phyloP scores from a whole-genome alignment of 2,797 vertebrate species.

The Notolabrus celidotus region DNA sequence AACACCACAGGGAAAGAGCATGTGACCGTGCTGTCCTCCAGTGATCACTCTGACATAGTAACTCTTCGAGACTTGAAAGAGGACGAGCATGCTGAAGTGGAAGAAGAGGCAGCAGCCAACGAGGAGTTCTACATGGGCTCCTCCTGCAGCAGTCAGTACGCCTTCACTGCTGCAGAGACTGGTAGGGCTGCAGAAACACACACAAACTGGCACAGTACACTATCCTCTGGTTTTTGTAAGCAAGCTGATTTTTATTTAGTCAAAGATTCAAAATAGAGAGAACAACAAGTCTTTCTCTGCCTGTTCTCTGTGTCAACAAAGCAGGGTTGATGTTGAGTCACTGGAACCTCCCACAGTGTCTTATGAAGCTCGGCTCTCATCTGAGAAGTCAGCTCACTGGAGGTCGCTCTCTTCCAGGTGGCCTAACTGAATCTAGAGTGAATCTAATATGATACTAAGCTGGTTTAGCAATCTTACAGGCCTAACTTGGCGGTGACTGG shows the following conservation, averaged over 20 bases:
- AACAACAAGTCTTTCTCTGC: slow-evolving; percentile 40
- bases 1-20: slow-evolving; percentile 77
- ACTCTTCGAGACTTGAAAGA: slow-evolving; percentile 90
- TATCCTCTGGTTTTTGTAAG: not conserved
- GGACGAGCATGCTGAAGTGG: slow-evolving; percentile 76
- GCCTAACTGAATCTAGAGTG: slow-evolving; percentile 76
- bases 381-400: slow-evolving; percentile 84
- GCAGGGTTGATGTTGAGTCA: slow-evolving; percentile 87
- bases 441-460: slow-evolving; percentile 54
- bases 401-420: slow-evolving; percentile 85
- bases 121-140: slow-evolving; percentile 91
- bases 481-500: slow-evolving; percentile 16
- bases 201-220: not conserved
- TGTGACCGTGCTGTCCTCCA: slow-evolving; percentile 85
- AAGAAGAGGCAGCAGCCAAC: slow-evolving; percentile 60
- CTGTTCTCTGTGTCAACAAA: slow-evolving; percentile 69
- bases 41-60: slow-evolving; percentile 96
- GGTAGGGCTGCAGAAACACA: slow-evolving; percentile 63
- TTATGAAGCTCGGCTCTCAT: slow-evolving; percentile 86
- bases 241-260: slow-evolving; percentile 1
- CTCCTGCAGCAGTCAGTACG: slow-evolving; percentile 95
- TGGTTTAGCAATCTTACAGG: slow-evolving; percentile 34
- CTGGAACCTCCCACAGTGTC: slow-evolving; percentile 87
- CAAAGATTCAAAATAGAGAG: not conserved
- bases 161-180: slow-evolving; percentile 90